Evolutionary conservation across 2,797 vertebrate species (phyloP).

Genomic region (Lepus oiostolus): DNA sequence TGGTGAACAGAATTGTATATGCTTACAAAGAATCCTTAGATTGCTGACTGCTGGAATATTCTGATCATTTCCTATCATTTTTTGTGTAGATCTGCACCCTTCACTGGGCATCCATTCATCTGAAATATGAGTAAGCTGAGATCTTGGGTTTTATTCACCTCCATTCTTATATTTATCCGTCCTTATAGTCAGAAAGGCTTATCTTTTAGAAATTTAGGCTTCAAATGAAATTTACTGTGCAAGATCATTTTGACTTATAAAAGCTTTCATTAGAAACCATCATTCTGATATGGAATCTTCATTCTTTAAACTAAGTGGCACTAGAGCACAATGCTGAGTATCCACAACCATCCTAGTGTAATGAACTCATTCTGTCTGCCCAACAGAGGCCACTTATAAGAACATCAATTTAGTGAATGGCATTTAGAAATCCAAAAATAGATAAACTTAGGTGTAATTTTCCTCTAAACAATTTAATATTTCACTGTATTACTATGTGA

Average conservation of each 20-base stretch:
- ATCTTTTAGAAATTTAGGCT: not conserved
- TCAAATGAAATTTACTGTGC: not conserved
- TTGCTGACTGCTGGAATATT: not conserved
- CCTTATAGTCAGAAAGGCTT: not conserved
- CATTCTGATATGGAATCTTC: not conserved
- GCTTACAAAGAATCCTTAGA: not conserved
- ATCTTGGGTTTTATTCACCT: not conserved
- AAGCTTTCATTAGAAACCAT: not conserved
- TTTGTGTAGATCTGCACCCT: not conserved
- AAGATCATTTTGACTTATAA: slow-evolving; percentile 8
- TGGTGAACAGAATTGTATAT: not conserved
- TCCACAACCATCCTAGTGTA: not conserved
- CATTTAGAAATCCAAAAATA: not conserved
- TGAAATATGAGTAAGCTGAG: not conserved
- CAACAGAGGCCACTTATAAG: not conserved
- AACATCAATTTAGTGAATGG: not conserved
- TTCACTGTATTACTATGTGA: not conserved
- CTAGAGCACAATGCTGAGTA: not conserved
- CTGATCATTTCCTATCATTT: not conserved
- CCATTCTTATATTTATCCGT: not conserved
- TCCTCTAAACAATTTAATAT: not conserved
- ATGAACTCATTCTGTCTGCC: not conserved
- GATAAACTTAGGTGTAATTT: not conserved
- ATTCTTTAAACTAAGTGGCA: not conserved
- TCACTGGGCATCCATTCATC: not conserved